phyloP scores from a whole-genome alignment of 2,113 vertebrate genomes.

The Prunella fulvescens region DNA sequence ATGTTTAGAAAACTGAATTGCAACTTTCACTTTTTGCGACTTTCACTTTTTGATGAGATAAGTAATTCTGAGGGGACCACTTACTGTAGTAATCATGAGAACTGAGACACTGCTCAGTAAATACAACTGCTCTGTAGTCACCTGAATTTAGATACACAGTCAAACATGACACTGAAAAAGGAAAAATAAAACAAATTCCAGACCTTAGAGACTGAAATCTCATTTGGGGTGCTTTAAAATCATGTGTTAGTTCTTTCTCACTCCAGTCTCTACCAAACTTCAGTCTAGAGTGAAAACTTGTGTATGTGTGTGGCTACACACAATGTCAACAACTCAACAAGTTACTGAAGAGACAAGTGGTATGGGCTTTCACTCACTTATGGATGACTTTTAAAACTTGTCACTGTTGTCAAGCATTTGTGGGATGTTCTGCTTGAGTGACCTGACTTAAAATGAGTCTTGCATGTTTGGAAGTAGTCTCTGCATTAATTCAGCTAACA shows the following conservation, averaged over 20 bases:
- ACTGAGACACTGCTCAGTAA: background rate
- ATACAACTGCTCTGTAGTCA: background rate
- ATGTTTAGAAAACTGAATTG: background rate
- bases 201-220: background rate
- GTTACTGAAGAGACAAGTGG: background rate
- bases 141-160: background rate
- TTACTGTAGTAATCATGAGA: background rate
- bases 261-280: background rate
- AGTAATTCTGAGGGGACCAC: fast-evolving
- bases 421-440: background rate
- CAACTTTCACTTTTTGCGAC: background rate
- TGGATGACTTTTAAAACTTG: background rate
- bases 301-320: background rate
- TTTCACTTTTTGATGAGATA: background rate
- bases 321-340: background rate
- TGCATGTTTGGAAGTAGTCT: background rate
- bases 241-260: background rate
- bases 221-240: background rate
- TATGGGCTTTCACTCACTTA: background rate
- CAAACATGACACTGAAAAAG: background rate
- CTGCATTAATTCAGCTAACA: background rate
- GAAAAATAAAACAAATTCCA: background rate
- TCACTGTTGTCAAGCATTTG: background rate
- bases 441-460: background rate
- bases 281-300: background rate